Evolutionary conservation across 2,888 invertebrate species (phyloP), one percentile per base, ranked within the genome.

Genomic region (Ophraella communa): DNA sequence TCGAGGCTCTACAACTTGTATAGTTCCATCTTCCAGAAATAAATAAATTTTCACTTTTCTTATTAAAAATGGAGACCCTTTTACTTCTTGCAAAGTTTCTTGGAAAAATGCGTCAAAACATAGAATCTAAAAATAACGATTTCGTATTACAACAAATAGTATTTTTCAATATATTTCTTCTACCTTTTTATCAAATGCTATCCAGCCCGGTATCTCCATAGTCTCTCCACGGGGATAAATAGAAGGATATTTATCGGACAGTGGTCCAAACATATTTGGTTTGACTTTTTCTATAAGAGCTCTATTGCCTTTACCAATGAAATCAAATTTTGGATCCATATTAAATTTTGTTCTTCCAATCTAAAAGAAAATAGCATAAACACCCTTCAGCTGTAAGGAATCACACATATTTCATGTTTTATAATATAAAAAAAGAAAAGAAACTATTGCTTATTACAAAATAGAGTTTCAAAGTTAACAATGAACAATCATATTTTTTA

Each of bases 21-120:
- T 90, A 1, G 96, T 95, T 14, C 94, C 95, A 81, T 97, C 96
- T 83, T 96, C 96, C 45, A 96, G 85, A 76, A 90, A 96, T 78
- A 92, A 96, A 71, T 89, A 91, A 60, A 96, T 92, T 71, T 91
- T 91, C 3, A 95, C 94, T 74, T 89, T 88, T 20, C 95, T 88
- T 60, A 95, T 83, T 74, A 91, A 86, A 74, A 87, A 90, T 27
- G 89, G 85, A 2, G 89, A 87, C 1, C 85, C 83, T 52, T 86
- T 83, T 77, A 89, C 87, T 81, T 95, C 95, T 68, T 91, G 89
- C 0, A 94, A 84, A 0, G 91, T 89, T 83, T 93, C 92, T 86
- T 92, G 89, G 77, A 91, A 94, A 77, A 86, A 93, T 0, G 88
- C 93, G 83, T 92, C 88, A 79, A 93, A 94, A 67, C 86, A 86